These are phyloP conservation scores for Oryzias curvinotus DNA, from an alignment of 2,113 vertebrate genomes.

Conservation along the genomic window DNA sequence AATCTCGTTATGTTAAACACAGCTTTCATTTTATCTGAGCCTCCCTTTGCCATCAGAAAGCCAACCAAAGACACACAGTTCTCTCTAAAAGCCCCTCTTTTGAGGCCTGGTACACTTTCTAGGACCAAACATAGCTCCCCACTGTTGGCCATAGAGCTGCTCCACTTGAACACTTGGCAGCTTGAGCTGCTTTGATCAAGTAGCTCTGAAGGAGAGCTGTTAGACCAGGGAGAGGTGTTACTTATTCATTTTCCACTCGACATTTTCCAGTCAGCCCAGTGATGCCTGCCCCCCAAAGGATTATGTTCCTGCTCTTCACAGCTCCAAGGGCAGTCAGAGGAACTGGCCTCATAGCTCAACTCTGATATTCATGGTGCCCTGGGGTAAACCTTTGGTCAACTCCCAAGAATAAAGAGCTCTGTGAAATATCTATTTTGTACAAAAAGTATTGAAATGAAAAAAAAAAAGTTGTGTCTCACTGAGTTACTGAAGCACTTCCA, in stretches of 20 bases:
- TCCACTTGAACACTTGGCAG: conserved; percentile 26
- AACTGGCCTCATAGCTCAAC: too few relatives aligned
- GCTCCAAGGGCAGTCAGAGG: too few relatives aligned
- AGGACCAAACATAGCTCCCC: background rate
- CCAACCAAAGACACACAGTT: background rate
- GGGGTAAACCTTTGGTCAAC: too few relatives aligned
- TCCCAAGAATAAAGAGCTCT: too few relatives aligned
- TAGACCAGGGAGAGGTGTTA: conserved; percentile 23
- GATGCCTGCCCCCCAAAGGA: conserved; percentile 1
- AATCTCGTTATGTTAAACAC: background rate
- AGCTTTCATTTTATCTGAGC: background rate
- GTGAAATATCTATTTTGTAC: too few relatives aligned
- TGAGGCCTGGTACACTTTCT: background rate
- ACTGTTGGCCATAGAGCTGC: conserved; percentile 4
- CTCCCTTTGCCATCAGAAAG: background rate
- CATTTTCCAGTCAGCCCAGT: conserved; percentile 14
- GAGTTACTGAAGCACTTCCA: too few relatives aligned
- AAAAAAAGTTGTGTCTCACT: too few relatives aligned
- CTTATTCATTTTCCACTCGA: conserved; percentile 24
- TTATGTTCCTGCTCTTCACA: too few relatives aligned
- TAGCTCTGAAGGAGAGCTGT: conserved; percentile 30
- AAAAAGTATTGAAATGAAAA: too few relatives aligned
- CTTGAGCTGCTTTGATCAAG: conserved; percentile 20
- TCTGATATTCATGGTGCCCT: too few relatives aligned
- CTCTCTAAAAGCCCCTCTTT: background rate